Conservation (phyloP, 1,140 invertebrate species). For the Euborellia annulipes region DNA sequence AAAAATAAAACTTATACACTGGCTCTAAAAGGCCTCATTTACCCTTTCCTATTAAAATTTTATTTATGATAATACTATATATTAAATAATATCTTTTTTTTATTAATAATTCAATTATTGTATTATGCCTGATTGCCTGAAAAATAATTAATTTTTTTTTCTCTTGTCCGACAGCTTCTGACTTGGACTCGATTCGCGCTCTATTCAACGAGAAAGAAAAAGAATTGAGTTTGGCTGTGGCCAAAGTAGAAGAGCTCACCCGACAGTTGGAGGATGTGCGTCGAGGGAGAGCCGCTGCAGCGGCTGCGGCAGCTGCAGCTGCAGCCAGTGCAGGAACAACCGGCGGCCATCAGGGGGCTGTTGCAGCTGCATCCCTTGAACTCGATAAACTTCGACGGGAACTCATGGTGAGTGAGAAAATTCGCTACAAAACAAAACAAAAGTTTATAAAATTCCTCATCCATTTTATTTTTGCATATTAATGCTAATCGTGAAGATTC, state of each 20-base stretch:
- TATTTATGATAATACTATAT: too few species aligned
- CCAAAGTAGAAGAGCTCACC: constrained; percentile 89
- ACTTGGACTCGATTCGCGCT: constrained; percentile 86
- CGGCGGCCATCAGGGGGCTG: constrained; percentile 22
- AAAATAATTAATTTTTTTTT: too few species aligned
- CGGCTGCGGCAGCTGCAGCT: constrained; percentile 21
- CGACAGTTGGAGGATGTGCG: constrained; percentile 80
- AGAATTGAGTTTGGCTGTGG: constrained; percentile 82
- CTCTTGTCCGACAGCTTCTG: constrained; percentile 60
- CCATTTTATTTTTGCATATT: too few species aligned
- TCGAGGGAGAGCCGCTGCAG: constrained; percentile 39
- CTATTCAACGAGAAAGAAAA: constrained; percentile 97
- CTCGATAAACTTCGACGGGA: constrained; percentile 76
- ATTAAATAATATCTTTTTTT: too few species aligned
- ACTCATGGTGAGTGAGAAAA: constrained; percentile 56
- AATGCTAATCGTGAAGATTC: too few species aligned
- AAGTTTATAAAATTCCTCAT: too few species aligned
- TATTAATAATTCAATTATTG: too few species aligned
- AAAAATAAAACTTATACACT: too few species aligned
- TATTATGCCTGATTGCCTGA: too few species aligned
- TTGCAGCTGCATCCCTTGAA: constrained; percentile 55
- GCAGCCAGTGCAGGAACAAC: constrained; percentile 11
- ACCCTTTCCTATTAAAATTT: too few species aligned
- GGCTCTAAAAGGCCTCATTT: too few species aligned
- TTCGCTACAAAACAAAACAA: too few species aligned